phyloP scores from a whole-genome alignment of 2,888 invertebrate species.

The Poecilobothrus nobilitatus region DNA sequence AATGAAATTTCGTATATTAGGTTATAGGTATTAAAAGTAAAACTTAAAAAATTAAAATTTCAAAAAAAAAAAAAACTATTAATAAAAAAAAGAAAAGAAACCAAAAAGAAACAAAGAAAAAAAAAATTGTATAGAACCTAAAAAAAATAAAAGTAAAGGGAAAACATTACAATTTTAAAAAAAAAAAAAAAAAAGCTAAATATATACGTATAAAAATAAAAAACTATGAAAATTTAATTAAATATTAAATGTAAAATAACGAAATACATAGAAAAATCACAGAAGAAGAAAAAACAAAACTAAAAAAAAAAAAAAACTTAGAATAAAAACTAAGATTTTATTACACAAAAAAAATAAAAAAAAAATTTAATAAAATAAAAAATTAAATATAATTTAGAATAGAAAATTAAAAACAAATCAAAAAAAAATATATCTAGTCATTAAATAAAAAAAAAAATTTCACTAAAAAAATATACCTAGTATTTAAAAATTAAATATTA shows the following conservation, averaged over 20 bases:
- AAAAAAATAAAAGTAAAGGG: no score
- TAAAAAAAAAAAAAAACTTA: no score
- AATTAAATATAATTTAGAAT: neutral
- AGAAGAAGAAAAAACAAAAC: neutral
- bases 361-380: neutral
- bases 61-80: neutral
- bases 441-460: neutral
- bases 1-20: no score
- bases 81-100: neutral
- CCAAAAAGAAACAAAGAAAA: no score
- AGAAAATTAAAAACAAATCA: neutral
- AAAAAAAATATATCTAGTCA: no score
- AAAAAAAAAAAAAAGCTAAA: no score
- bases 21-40: no score
- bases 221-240: slow-evolving; percentile 3
- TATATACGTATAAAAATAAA: no score
- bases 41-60: no score
- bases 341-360: neutral
- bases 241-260: slow-evolving; percentile 7
- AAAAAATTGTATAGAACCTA: no score
- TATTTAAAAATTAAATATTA: neutral
- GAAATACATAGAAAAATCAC: neutral
- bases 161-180: no score
- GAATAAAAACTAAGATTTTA: neutral
- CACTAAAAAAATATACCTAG: neutral